Base-by-base conservation (phyloP, 2,113 vertebrate genomes). In the Psammodynastes pulverulentus region DNA sequence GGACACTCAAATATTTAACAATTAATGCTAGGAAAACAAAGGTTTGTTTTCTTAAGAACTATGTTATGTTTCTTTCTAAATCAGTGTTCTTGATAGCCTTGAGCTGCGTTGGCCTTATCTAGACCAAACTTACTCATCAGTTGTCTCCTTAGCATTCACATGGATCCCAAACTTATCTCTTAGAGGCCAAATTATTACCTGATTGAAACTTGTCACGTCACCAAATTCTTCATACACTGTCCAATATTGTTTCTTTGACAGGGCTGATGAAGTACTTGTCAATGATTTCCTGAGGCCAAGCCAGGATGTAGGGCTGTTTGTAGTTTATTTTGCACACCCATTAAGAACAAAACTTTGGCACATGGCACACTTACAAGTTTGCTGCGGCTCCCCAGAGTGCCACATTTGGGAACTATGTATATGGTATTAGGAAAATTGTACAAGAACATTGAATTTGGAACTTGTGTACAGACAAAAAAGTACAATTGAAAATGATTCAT, bases 261-360 rank as follows among this genome's bases (percentile, higher is more conserved):
- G 88, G 91, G 89, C 52, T 91, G 86, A 88, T 56, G 48, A 92
- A 90, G 89, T 93, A 93, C 89, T 93, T 95, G 95, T 94, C 95
- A 95, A 88, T 62, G 88, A 48, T 92, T 54, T 87, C 67, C 92
- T 94, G 89, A 86, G 90, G 91, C 52, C 26, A 91, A 93, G 67
- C 93, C 91, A 94, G 90, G 93, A 89, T 43, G 89, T 92, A 67
- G 1, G 5, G 49, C 13, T 45, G 92, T n/a, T 39, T 39, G 34
- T 39, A 39, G 67, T 45, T 90, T 84, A 34, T 46, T 88, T 90
- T 45, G 0, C 0, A 0, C 21, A 21, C 12, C 43, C 9, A 15
- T 10, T 9, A 49, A 34, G 43, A 89, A 51, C 15, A 72, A 17
- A 72, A 67, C 58, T 9, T 48, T 19, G 43, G 43, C 45, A 48